Conservation (phyloP, 2,797 vertebrate species). For the Vireo griseus region DNA sequence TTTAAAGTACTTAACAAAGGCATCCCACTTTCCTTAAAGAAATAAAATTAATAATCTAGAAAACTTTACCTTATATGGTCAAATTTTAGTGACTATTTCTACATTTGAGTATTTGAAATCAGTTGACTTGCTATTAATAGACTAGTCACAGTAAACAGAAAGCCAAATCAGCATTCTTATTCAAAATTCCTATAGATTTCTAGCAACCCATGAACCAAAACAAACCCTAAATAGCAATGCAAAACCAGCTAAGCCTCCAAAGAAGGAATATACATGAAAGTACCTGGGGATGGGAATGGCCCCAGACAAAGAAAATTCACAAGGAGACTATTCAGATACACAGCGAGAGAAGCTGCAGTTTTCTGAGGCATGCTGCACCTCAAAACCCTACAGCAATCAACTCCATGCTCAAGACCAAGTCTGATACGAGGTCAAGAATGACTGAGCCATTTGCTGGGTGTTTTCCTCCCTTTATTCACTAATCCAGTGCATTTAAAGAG, state of each 20-base stretch:
- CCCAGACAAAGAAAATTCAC: neutral
- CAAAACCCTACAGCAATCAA: neutral
- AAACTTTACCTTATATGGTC: neutral
- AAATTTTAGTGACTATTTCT: neutral
- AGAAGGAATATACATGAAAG: neutral
- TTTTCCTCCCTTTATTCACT: neutral
- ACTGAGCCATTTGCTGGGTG: rapidly evolving
- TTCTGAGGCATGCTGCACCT: neutral
- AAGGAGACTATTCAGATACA: neutral
- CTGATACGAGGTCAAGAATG: neutral
- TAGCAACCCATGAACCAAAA: neutral
- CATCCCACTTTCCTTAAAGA: neutral
- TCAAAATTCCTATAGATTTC: neutral
- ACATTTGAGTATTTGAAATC: neutral
- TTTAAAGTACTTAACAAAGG: slow-evolving; percentile 25
- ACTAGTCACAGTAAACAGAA: neutral
- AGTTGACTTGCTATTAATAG: neutral
- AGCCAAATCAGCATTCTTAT: neutral
- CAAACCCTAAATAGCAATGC: neutral
- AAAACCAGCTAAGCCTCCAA: neutral
- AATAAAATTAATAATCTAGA: slow-evolving; percentile 13
- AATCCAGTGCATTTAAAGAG: neutral
- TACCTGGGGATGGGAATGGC: neutral
- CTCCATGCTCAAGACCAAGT: neutral
- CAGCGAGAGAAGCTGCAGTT: neutral